Evolutionary conservation across 2,113 vertebrate species (phyloP), one percentile per base, ranked within the genome.

Genomic region (Conger conger): DNA sequence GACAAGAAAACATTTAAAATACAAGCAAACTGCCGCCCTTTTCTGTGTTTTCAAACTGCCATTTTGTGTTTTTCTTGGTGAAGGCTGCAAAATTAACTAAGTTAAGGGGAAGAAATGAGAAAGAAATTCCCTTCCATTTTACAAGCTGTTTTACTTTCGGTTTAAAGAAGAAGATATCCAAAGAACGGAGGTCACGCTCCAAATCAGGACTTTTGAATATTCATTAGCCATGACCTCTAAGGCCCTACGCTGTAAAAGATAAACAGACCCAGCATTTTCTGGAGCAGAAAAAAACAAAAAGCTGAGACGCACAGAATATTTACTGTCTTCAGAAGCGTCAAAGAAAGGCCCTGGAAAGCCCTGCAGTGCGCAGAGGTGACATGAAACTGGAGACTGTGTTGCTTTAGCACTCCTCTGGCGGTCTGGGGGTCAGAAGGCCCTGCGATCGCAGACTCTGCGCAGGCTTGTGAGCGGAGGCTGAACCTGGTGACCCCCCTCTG

Each of bases 1-100:
- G 87, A 90, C 92, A 87, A 90, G 89, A 94, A 90, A 92, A 92
- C 89, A 92, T 86, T 83, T 82, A 81, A 63, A 92, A 93, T 63
- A 87, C 88, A 93, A 94, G 91, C 90, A 93, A 84, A 82, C 40
- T 42, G 40, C 40, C 40, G n/a, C n/a, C n/a, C n/a, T n/a, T n/a
- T n/a, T n/a, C n/a, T n/a, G n/a, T n/a, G n/a, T n/a, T n/a, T n/a
- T n/a, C 40, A 42, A 42, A 42, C 40, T 42, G 40, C 3, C 40
- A 3, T 42, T 42, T 42, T 42, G 3, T 42, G 9, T 42, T 42
- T 42, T 42, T 3, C 40, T 6, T 11, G 45, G 45, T 6, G 45
- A 13, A 11, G 82, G 86, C 86, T 77, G 86, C 91, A 90, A 93
- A 92, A 92, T 90, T 93, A 94, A 93, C 89, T 90, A 35, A 83